phyloP scores from a whole-genome alignment of 2,797 vertebrate genomes.

The Aphelocoma californica region DNA sequence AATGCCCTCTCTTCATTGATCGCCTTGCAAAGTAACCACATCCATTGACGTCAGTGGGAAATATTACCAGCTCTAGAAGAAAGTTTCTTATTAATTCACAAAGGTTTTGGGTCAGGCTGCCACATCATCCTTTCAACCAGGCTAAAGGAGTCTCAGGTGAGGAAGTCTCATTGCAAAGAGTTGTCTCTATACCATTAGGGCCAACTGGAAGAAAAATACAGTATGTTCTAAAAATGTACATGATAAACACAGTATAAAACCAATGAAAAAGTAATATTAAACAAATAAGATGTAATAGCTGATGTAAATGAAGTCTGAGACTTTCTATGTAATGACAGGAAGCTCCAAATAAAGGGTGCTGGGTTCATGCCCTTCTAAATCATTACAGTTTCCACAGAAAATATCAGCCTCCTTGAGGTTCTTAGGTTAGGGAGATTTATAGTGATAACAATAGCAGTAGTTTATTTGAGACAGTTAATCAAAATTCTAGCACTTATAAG shows the following conservation, averaged over 20 bases:
- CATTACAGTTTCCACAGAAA: constrained; percentile 30
- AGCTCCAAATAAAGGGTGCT: constrained; percentile 6
- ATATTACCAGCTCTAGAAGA: background rate
- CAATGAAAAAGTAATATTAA: constrained; percentile 10
- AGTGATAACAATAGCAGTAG: constrained; percentile 55
- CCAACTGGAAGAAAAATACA: background rate
- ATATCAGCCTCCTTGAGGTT: background rate
- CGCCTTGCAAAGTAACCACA: background rate
- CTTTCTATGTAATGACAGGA: constrained; percentile 15
- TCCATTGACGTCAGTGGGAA: background rate
- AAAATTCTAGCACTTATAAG: constrained; percentile 66
- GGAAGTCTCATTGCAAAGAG: background rate
- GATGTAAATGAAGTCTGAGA: background rate
- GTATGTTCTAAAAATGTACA: background rate
- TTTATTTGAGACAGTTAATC: constrained; percentile 65
- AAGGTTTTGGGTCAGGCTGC: background rate
- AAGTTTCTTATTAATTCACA: background rate
- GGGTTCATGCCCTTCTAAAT: constrained; percentile 15
- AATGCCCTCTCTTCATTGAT: background rate
- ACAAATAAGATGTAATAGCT: constrained; percentile 6
- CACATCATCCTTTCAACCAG: background rate
- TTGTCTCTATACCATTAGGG: background rate
- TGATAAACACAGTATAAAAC: background rate
- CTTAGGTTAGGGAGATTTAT: constrained; percentile 11
- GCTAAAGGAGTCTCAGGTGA: background rate